Evolutionary conservation across 2,888 invertebrate genomes (phyloP).

Genomic region (Unio pictorum): DNA sequence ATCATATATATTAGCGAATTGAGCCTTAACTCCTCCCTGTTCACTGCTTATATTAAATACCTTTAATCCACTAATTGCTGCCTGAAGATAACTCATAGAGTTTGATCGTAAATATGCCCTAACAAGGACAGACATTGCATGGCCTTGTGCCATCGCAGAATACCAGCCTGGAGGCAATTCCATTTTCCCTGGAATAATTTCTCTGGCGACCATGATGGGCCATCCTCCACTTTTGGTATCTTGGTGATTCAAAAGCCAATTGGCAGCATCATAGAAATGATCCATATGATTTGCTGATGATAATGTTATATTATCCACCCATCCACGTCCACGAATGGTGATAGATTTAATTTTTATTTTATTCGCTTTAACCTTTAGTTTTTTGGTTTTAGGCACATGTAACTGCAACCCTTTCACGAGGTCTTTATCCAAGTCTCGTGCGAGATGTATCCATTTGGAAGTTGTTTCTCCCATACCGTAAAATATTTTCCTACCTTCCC

Average conservation of each 20-base stretch:
- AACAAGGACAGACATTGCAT: constrained; percentile 90
- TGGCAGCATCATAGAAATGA: constrained; percentile 92
- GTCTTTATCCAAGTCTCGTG: constrained; percentile 90
- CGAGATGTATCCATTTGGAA: constrained; percentile 81
- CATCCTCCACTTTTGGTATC: constrained; percentile 89
- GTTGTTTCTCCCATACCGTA: constrained; percentile 81
- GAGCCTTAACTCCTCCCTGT: constrained; percentile 61
- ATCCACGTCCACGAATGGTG: constrained; percentile 64
- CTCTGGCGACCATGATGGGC: constrained; percentile 85
- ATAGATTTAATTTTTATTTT: constrained; percentile 51
- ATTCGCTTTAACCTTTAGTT: constrained; percentile 36
- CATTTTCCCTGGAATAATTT: constrained; percentile 54
- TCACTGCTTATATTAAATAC: constrained; percentile 76
- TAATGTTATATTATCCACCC: constrained; percentile 65
- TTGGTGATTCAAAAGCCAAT: constrained; percentile 93
- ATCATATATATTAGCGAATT: constrained; percentile 85
- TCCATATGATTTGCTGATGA: constrained; percentile 86
- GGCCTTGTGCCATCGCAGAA: constrained; percentile 99
- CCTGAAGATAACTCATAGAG: constrained; percentile 81
- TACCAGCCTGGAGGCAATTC: constrained; percentile 88
- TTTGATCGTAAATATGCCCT: constrained; percentile 87
- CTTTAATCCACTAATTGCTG: constrained; percentile 85
- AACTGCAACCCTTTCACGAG: constrained; percentile 86
- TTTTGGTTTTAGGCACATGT: constrained; percentile 50
- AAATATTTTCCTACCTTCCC: constrained; percentile 82